phyloP scores from a whole-genome alignment of 92 coral and sea anemone species.

The Parazoanthus atlanticus region DNA sequence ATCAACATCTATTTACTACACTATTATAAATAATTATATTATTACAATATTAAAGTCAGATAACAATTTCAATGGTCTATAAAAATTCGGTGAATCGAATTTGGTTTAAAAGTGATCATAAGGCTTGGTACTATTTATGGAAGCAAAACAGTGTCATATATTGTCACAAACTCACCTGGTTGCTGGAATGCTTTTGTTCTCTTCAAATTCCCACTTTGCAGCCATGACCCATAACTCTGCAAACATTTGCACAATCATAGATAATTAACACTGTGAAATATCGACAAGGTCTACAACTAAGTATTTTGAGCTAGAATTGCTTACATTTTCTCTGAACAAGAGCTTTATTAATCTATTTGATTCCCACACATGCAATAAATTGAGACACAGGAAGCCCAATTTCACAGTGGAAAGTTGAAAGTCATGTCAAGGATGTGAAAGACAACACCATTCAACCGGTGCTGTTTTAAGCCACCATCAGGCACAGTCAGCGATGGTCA shows the following conservation, averaged over 20 bases:
- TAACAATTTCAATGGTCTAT: background rate
- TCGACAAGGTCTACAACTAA: background rate
- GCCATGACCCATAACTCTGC: conserved; percentile 95
- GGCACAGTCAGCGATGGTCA: no score
- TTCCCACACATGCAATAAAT: background rate
- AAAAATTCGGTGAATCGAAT: no score
- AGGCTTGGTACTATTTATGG: background rate
- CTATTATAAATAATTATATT: no score
- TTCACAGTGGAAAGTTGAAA: no score
- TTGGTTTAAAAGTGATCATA: background rate
- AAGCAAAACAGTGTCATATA: background rate
- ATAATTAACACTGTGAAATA: background rate
- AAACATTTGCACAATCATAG: background rate
- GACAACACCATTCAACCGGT: no score
- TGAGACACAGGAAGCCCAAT: no score
- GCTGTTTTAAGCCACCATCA: no score
- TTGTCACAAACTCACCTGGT: conserved; percentile 60
- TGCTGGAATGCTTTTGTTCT: conserved; percentile 79
- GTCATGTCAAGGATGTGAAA: no score
- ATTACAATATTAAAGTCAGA: no score
- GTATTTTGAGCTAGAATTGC: background rate
- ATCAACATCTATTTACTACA: no score
- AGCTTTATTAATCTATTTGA: no score
- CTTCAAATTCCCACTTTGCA: conserved; percentile 99
- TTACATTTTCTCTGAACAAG: background rate